Evolutionary conservation across 2,888 invertebrate genomes (phyloP).

Genomic region (Acanthosepion pharaonis): DNA sequence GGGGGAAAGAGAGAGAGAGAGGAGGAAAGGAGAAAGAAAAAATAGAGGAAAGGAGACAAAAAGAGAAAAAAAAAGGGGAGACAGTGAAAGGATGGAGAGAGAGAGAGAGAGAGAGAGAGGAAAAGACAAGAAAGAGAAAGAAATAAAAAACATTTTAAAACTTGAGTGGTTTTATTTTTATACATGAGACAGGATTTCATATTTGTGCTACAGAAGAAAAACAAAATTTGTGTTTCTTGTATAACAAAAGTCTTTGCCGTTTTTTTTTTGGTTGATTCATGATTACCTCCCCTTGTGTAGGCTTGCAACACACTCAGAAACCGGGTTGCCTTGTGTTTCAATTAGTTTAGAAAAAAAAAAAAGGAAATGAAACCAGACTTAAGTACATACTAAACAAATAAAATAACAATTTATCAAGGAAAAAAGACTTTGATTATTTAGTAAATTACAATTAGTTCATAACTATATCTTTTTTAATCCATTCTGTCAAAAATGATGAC

Average conservation of each 20-base stretch:
- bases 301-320: not conserved
- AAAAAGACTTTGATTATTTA: not conserved
- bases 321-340: not conserved
- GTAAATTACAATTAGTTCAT: no score
- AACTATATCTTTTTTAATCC: no score
- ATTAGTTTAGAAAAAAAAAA: not conserved
- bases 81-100: not conserved
- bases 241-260: not conserved
- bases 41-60: not conserved
- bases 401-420: not conserved
- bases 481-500: no score
- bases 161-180: not conserved
- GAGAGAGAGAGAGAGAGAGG: not conserved
- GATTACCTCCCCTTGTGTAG: not conserved
- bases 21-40: not conserved
- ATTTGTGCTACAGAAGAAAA: not conserved
- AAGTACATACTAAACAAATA: not conserved
- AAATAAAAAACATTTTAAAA: not conserved
- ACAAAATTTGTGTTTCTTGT: not conserved
- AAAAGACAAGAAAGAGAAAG: no score
- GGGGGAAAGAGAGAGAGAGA: no score
- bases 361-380: not conserved
- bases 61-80: not conserved
- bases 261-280: not conserved
- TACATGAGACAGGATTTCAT: not conserved